Base-by-base conservation (phyloP, 1,140 invertebrate species). In the Chrysomallon squamiferum region DNA sequence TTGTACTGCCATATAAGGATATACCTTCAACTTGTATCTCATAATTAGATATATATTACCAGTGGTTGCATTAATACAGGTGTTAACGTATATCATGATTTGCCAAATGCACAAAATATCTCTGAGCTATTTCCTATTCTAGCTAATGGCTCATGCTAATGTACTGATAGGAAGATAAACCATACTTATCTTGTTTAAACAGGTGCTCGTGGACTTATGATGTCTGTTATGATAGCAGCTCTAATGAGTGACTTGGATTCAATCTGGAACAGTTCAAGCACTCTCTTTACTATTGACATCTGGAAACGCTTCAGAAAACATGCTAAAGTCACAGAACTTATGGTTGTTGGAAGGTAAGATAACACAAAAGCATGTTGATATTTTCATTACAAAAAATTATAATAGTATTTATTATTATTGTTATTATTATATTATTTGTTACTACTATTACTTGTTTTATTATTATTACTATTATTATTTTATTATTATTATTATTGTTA, bases 261-360 rank as follows among this genome's bases (percentile, higher is more conserved):
- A 25, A 86, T 88, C 45, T 88, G 88, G 65, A 88, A 88, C 73
- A 86, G 84, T 54, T 84, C 86, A 6, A 84, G 83, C 43, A 88
- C 88, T 18, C 72, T 89, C 33, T 88, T 89, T 68, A 88, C 88
- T 9, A 85, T 88, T 6, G 88, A 89, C 68, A 84, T 89, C 38
- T 88, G 85, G 80, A 79, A 68, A 72, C 32, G 58, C 18, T 22
- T 59, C 33, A 18, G 58, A 41, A 38, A 38, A n/a, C 30, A n/a
- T 2, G 58, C 86, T 5, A 70, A 76, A 6, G 77, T 79, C 6
- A 78, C 62, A n/a, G 88, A 89, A 73, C 73, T 84, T 15, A 83
- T 89, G 66, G 79, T 88, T n/a, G 87, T 88, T 35, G 88, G 88
- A 22, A 83, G 86, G 87, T 88, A 43, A 22, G n/a, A n/a, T n/a